Evolutionary conservation across 2,113 vertebrate genomes (phyloP), one percentile per base, ranked within the genome.

Genomic region (Actenoides hombroni): DNA sequence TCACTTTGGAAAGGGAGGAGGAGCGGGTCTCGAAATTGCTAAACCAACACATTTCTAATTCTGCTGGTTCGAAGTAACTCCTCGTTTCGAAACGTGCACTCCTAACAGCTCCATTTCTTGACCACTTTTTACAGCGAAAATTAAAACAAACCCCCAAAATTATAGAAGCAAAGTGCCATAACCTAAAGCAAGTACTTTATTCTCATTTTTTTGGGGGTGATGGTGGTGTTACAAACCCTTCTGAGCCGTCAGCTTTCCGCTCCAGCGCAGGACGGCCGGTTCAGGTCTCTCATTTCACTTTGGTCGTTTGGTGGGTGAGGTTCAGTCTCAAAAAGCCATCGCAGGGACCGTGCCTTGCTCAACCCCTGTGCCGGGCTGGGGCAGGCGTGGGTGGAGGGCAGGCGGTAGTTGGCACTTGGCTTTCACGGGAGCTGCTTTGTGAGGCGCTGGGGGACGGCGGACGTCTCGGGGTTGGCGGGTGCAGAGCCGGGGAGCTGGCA

Each of bases 331-430:
- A 40, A 37, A 17, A 21, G 0, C 42, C 0, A 25, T 16, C 4
- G 0, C 1, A 1, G 24, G 10, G 29, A 25, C 33, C 0, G 1
- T 13, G 40, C 51, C 49, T 25, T 1, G 26, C 79, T 44, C 56
- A 23, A 44, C 80, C 49, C 44, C 9, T 3, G 23, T 1, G 35
- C 51, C 4, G 23, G 37, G 46, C 85, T 7, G 40, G 67, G 59
- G 35, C 85, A 26, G 53, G 60, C 23, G 28, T 19, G 80, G 85
- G 88, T 5, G 40, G 31, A n/a, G 75, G 86, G 70, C 53, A 5
- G 64, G 57, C 14, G 2, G 84, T 17, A 33, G 73, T 44, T 7
- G n/a, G 63, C 29, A 2, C n/a, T 68, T 54, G 86, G 59, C 75
- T 92, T 59, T 71, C 40, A 3, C 5, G 2, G 40, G 79, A 93